Evolutionary conservation across 2,888 invertebrate species (phyloP).

Genomic region (Alsophila aescularia): DNA sequence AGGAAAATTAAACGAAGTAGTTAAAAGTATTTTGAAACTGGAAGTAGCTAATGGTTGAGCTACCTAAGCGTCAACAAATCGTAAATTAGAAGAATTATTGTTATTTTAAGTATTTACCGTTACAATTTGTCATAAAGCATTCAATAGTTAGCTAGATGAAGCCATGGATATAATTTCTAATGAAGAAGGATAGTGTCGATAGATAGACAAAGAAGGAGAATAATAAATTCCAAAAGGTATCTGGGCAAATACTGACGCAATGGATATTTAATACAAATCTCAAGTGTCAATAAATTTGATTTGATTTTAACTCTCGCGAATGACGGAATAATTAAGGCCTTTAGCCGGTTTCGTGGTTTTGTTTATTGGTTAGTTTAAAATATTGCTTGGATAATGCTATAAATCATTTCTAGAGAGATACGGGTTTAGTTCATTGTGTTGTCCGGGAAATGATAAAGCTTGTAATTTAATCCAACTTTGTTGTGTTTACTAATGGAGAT

Average conservation of each 20-base stretch:
- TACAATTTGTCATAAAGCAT: conserved; percentile 2
- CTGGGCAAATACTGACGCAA: conserved; percentile 20
- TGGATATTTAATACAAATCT: conserved; percentile 43
- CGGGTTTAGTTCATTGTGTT: conserved; percentile 56
- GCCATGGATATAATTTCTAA: conserved; percentile 1
- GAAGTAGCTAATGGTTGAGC: neutral
- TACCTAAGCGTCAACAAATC: neutral
- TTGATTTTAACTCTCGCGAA: conserved; percentile 58
- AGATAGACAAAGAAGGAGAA: neutral
- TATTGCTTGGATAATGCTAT: conserved; percentile 57
- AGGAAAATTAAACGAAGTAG: conserved; percentile 7
- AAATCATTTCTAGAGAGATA: conserved; percentile 66
- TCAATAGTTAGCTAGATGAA: conserved; percentile 1
- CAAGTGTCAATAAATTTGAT: conserved; percentile 62
- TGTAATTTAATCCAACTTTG: conserved; percentile 12
- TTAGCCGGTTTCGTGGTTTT: conserved; percentile 55
- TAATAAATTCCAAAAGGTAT: neutral
- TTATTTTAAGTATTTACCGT: neutral
- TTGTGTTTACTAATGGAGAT: neutral
- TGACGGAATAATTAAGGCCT: conserved; percentile 71
- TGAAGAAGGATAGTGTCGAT: conserved; percentile 1
- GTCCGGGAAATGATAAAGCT: conserved; percentile 44
- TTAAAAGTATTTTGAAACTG: conserved; percentile 16
- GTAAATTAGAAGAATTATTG: neutral
- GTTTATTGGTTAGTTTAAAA: conserved; percentile 65